Evolutionary conservation across 2,888 invertebrate species (phyloP).

Genomic region (Cataglyphis albicans): DNA sequence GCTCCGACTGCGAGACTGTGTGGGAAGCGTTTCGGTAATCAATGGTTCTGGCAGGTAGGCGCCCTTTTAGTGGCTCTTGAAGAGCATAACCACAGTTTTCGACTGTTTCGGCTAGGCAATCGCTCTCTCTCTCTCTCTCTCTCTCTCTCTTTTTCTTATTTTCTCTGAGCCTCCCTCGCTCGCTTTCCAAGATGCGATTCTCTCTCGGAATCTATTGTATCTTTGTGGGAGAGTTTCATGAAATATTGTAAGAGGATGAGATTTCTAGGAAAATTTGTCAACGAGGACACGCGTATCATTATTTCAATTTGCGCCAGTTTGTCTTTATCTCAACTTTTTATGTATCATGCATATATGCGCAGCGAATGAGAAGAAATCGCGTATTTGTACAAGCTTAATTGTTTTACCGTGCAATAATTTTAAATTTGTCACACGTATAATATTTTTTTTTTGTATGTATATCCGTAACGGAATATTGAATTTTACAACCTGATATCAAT

Average conservation of each 20-base stretch:
- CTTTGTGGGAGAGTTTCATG: conserved; percentile 52
- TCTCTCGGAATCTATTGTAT: conserved; percentile 50
- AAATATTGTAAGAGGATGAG: conserved; percentile 15
- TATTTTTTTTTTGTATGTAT: not conserved
- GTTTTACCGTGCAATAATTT: not conserved
- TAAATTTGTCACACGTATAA: not conserved
- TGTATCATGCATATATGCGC: no score
- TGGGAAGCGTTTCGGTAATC: conserved; percentile 86
- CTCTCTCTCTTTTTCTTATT: conserved; percentile 49
- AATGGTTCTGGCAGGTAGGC: conserved; percentile 85
- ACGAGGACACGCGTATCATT: not conserved
- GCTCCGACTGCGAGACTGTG: conserved; percentile 81
- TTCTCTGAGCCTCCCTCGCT: conserved; percentile 54
- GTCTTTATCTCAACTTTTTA: not conserved
- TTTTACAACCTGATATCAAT: not conserved
- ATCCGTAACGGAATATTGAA: not conserved
- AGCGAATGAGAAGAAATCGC: not conserved
- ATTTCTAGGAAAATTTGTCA: conserved; percentile 22
- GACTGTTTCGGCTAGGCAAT: conserved; percentile 74
- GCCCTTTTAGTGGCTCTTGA: conserved; percentile 81
- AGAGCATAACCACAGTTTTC: conserved; percentile 79
- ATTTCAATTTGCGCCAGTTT: conserved; percentile 16
- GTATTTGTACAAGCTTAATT: not conserved
- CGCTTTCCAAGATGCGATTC: conserved; percentile 60
- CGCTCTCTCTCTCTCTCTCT: conserved; percentile 54